Percentiles rank a stretch among this genome's conserved stretches.
Evolutionary conservation across 2,797 vertebrate genomes (phyloP).

Genomic region (Cuculus canorus): DNA sequence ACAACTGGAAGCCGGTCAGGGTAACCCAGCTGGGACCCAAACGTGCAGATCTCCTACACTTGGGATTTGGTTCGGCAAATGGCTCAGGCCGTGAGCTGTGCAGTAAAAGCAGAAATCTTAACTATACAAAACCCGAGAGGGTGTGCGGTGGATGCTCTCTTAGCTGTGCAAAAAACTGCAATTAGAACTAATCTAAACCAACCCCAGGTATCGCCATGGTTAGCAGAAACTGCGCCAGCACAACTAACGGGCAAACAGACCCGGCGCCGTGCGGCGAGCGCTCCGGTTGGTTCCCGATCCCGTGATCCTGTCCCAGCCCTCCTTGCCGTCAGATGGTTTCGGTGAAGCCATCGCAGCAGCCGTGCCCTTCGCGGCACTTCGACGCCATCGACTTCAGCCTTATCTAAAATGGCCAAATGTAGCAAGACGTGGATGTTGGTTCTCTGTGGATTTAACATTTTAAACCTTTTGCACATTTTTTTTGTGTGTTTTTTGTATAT

Average conservation of each 20-base stretch:
- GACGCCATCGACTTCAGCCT: neutral
- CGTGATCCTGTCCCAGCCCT: neutral
- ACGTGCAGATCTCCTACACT: neutral
- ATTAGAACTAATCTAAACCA: neutral
- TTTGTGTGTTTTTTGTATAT: neutral
- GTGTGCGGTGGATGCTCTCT: neutral
- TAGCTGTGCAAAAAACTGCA: constrained; percentile 14
- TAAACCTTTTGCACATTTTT: constrained; percentile 65
- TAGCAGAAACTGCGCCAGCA: neutral
- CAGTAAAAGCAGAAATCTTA: constrained; percentile 8
- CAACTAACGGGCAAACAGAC: neutral
- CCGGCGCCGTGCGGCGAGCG: neutral
- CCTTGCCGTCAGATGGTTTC: neutral
- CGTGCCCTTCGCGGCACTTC: neutral
- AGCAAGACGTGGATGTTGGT: neutral
- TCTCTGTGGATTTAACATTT: neutral
- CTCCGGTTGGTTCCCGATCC: neutral
- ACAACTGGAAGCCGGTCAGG: constrained; percentile 5
- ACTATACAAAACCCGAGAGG: neutral
- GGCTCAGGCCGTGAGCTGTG: constrained; percentile 10
- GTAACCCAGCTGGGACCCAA: neutral
- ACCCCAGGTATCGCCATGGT: neutral
- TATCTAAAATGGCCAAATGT: neutral
- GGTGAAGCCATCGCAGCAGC: neutral
- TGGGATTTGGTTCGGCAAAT: constrained; percentile 24